These are phyloP conservation scores for Pelvicachromis taeniatus DNA, from an alignment of 2,113 vertebrate genomes.

Conservation along the genomic window DNA sequence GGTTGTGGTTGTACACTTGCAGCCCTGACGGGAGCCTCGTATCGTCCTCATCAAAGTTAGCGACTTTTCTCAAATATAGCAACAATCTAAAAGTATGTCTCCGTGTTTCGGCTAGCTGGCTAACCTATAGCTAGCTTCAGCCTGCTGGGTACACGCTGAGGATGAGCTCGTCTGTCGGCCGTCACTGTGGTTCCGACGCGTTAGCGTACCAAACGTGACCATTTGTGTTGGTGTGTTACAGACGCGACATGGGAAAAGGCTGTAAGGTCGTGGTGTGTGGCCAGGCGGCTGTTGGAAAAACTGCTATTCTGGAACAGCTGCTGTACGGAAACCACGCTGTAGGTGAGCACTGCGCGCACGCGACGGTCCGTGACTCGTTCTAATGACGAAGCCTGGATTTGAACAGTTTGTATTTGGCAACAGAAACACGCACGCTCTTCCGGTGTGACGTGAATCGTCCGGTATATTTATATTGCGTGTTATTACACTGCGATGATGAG, in stretches of 20 bases:
- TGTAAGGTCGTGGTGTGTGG: slow-evolving; percentile 95
- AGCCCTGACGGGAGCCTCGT: neutral
- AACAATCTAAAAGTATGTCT: accelerated
- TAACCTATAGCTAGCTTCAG: neutral
- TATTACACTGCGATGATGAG: accelerated
- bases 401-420: neutral
- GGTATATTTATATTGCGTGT: neutral
- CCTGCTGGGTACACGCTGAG: neutral
- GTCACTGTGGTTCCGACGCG: neutral
- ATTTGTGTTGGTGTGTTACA: neutral
- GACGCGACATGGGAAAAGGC: slow-evolving; percentile 85
- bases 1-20: neutral
- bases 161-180: neutral
- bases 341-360: slow-evolving; percentile 70
- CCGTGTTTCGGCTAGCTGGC: neutral
- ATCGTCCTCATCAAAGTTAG: neutral
- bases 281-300: slow-evolving; percentile 88
- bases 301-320: slow-evolving; percentile 89
- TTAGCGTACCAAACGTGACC: neutral
- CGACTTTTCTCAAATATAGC: neutral
- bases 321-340: slow-evolving; percentile 85
- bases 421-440: neutral
- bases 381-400: neutral
- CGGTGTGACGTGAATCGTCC: neutral
- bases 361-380: neutral